A percentile compares a stretch with the other conserved stretches of the same genome.
phyloP scores from a whole-genome alignment of 2,888 invertebrate genomes.

The Panopea generosa region DNA sequence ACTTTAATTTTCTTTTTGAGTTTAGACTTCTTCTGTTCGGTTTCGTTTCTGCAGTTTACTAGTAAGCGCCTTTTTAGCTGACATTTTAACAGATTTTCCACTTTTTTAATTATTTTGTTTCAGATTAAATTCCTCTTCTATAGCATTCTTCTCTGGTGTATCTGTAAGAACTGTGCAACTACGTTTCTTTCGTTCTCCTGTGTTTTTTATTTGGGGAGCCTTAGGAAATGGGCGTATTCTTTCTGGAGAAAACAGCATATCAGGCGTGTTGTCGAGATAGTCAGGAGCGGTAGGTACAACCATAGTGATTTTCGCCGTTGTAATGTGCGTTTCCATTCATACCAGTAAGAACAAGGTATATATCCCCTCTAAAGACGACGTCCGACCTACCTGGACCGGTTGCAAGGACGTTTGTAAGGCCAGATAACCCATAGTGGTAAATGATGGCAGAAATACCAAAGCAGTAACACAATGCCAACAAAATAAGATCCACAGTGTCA shows the following conservation, averaged over 20 bases:
- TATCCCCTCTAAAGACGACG: constrained; percentile 33
- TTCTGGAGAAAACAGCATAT: constrained; percentile 35
- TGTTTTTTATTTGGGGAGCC: constrained; percentile 32
- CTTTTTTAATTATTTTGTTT: constrained; percentile 14
- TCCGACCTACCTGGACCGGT: constrained; percentile 33
- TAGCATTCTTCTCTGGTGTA: constrained; percentile 46
- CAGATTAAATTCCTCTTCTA: constrained; percentile 18
- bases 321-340: constrained; percentile 35
- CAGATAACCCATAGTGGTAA: constrained; percentile 19
- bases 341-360: constrained; percentile 46
- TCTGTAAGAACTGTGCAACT: constrained; percentile 46
- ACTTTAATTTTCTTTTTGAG: constrained; percentile 22
- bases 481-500: constrained; percentile 35
- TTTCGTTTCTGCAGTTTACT: too few species aligned
- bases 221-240: constrained; percentile 42
- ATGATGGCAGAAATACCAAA: constrained; percentile 43
- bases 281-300: constrained; percentile 3
- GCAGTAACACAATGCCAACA: constrained; percentile 34
- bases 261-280: constrained; percentile 10
- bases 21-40: constrained; percentile 13
- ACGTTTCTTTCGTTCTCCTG: constrained; percentile 34
- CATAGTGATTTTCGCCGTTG: constrained; percentile 31
- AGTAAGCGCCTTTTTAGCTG: constrained; percentile 11
- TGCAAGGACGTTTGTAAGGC: constrained; percentile 30
- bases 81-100: constrained; percentile 2